Base-by-base conservation (phyloP, 2,113 vertebrate species). In the Galeopterus variegatus region DNA sequence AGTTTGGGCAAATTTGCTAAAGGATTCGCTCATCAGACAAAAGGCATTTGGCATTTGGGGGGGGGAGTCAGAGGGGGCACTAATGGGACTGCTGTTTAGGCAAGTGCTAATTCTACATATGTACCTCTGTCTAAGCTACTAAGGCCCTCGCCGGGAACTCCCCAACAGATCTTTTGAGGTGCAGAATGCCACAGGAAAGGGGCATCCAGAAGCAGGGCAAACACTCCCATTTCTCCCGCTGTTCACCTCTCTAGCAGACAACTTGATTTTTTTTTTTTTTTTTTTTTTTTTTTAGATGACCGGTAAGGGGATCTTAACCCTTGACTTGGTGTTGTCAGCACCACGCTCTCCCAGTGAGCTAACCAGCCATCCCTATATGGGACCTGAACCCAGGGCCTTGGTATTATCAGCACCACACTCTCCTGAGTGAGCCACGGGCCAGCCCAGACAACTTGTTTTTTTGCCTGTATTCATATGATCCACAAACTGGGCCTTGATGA, bases 1-100 rank as follows among this genome's bases (percentile, higher is more conserved):
- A 81, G 45, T 62, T 13, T 8, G 48, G 23, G 41, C 64, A 89
- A 94, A 92, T 93, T 65, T 3, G 1, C 21, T 64, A 7, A 5
- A 24, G 19, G 70, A 65, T 26, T 79, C 88, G 87, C 28, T 95
- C 10, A 12, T 73, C 73, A 92, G 75, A 48, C 8, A 93, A 93
- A 52, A 90, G 64, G 60, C 11, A 14, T 54, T 33, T 90, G 89
- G 52, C 58, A 87, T 90, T 83, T 62, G 52, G 7, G 33, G 13
- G 72, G 69, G n/a, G 83, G 48, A 67, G 54, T 52, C 10, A 48
- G 83, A 92, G 14, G 41, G n/a, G 41, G 21, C 15, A n/a, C 31
- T 60, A 50, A 77, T 18, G 56, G 45, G 65, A 88, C 24, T 26
- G 72, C 81, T 12, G 1, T 73, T 60, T 33, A 48, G 67, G 52